Evolutionary conservation across 2,797 vertebrate genomes (phyloP).

Genomic region (Sebastolobus alascanus): DNA sequence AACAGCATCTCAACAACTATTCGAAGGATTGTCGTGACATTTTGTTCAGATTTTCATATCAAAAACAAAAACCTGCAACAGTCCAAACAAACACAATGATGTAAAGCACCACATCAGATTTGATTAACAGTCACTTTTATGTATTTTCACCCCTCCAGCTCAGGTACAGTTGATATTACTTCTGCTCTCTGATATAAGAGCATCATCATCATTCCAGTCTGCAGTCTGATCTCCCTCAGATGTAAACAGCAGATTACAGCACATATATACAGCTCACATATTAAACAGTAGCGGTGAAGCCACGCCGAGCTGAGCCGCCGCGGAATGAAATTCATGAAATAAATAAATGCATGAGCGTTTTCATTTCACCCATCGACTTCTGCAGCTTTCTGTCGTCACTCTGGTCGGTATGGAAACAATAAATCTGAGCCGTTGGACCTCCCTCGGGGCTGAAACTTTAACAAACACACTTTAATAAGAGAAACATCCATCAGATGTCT

Average conservation of each 20-base stretch:
- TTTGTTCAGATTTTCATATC: no score
- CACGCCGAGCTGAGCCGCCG: neutral
- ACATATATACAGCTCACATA: conserved; percentile 21
- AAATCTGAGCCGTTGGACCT: conserved; percentile 25
- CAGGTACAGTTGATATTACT: no score
- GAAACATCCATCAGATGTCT: neutral
- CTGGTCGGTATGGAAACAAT: conserved; percentile 31
- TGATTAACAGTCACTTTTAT: no score
- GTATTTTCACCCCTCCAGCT: no score
- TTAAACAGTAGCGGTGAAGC: conserved; percentile 23
- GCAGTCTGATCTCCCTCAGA: conserved; percentile 21
- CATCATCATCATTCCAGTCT: neutral
- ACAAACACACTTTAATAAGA: conserved; percentile 16
- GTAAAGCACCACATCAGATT: no score
- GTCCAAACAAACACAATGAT: no score
- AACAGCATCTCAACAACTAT: no score
- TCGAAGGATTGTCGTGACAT: no score
- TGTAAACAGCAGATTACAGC: conserved; percentile 41
- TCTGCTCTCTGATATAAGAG: neutral
- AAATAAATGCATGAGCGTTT: conserved; percentile 64
- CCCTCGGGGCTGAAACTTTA: conserved; percentile 23
- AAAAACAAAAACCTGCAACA: no score
- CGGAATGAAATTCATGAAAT: conserved; percentile 64
- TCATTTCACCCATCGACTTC: conserved; percentile 22
- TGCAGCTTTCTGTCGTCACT: conserved; percentile 24